A percentile compares a stretch with the other conserved stretches of the same genome.
phyloP scores from a whole-genome alignment of 2,888 invertebrate genomes.

The Hirtodrosophila alboralis region DNA sequence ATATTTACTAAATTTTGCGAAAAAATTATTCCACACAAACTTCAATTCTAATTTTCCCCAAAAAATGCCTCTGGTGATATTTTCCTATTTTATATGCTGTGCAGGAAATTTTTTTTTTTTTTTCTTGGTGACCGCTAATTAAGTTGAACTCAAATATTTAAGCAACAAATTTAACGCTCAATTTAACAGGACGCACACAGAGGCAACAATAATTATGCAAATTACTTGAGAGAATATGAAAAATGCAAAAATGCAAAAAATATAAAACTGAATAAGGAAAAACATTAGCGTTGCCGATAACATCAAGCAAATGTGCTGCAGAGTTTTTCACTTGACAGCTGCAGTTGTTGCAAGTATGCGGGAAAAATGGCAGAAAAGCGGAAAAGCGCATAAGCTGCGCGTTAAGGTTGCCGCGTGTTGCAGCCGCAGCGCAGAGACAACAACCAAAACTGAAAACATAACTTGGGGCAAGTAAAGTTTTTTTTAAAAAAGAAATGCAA shows the following conservation, averaged over 20 bases:
- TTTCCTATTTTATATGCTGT: constrained; percentile 5
- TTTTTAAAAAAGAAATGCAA: not conserved
- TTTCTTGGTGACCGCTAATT: constrained; percentile 59
- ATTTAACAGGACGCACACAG: constrained; percentile 50
- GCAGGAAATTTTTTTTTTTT: not conserved
- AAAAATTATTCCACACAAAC: no score
- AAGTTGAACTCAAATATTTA: constrained; percentile 63
- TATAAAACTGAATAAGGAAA: no score
- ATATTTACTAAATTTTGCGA: no score
- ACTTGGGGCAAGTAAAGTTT: constrained; percentile 31
- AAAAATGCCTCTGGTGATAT: not conserved
- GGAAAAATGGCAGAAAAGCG: constrained; percentile 41
- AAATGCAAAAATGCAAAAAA: no score
- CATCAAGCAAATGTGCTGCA: constrained; percentile 40
- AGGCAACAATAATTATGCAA: constrained; percentile 68
- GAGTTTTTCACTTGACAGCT: constrained; percentile 31
- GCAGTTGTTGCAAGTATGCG: constrained; percentile 60
- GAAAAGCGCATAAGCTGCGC: constrained; percentile 74
- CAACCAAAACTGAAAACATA: constrained; percentile 21
- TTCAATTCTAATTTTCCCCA: no score
- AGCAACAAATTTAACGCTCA: constrained; percentile 66
- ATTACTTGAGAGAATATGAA: constrained; percentile 40
- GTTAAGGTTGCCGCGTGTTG: constrained; percentile 61
- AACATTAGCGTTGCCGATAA: constrained; percentile 36
- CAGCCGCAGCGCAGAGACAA: constrained; percentile 27